Percentiles rank a stretch among this genome's conserved stretches.
Evolutionary conservation across 2,888 invertebrate species (phyloP).

Genomic region (Pachliopta kotzebuea): DNA sequence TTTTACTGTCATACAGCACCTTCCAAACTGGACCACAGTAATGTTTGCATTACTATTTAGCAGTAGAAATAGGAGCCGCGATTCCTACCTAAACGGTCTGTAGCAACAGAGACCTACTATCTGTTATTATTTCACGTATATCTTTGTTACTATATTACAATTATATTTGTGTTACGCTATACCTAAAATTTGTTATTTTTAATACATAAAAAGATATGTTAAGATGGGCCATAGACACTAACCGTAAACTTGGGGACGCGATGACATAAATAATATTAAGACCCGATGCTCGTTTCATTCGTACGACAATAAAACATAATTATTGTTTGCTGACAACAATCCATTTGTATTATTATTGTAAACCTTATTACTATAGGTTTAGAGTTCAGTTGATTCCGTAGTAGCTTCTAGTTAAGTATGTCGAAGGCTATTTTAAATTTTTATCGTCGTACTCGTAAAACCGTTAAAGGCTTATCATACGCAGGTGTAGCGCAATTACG

Average conservation of each 20-base stretch:
- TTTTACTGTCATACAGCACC: too few species aligned
- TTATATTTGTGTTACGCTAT: too few species aligned
- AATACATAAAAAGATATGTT: conserved; percentile 67
- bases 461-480: conserved; percentile 51
- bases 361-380: conserved; percentile 26
- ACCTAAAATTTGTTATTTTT: too few species aligned
- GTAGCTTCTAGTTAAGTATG: conserved; percentile 8
- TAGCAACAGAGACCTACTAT: too few species aligned
- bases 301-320: conserved; percentile 35
- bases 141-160: too few species aligned
- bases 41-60: too few species aligned
- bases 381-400: conserved; percentile 28
- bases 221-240: conserved; percentile 48
- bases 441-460: conserved; percentile 49
- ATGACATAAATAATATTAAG: conserved; percentile 73
- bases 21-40: too few species aligned
- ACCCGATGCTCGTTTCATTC: conserved; percentile 45
- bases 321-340: not conserved
- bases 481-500: conserved; percentile 49
- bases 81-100: too few species aligned
- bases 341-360: not conserved
- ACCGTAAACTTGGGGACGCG: conserved; percentile 58
- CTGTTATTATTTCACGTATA: too few species aligned
- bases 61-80: too few species aligned
- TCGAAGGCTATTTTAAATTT: conserved; percentile 37